phyloP scores from a whole-genome alignment of 1,140 invertebrate genomes.

The Thalassaphorura encarpata region DNA sequence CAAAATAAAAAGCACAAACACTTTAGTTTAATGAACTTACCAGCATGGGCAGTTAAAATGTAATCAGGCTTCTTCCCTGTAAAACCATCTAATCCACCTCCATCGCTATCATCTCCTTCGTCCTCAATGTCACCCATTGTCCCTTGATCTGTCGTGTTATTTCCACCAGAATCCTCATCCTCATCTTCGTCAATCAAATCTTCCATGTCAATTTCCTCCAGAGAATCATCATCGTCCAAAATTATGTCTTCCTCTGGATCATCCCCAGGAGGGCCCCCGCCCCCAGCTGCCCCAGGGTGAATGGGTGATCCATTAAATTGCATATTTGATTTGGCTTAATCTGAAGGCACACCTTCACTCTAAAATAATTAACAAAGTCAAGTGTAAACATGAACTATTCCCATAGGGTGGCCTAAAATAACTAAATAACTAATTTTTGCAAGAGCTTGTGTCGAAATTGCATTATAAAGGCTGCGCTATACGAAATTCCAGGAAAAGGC shows the following conservation, averaged over 20 bases:
- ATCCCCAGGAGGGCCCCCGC: no score
- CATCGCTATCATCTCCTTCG: constrained; percentile 21
- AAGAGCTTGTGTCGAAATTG: no score
- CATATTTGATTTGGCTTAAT: no score
- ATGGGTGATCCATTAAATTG: no score
- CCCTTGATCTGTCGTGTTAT: constrained; percentile 37
- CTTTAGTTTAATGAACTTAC: neutral
- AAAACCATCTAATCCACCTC: constrained; percentile 21
- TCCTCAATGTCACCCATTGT: constrained; percentile 30
- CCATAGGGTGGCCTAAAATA: neutral
- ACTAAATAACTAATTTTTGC: neutral
- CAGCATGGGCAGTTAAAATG: constrained; percentile 25
- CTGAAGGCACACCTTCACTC: no score
- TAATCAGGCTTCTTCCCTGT: constrained; percentile 24
- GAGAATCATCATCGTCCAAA: constrained; percentile 9
- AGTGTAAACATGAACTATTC: no score
- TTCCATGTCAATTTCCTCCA: constrained; percentile 27
- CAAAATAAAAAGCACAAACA: neutral
- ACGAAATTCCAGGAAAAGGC: no score
- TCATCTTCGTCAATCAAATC: constrained; percentile 36
- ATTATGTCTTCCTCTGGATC: no score
- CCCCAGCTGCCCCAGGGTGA: no score
- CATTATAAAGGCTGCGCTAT: no score
- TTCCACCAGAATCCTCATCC: constrained; percentile 31
- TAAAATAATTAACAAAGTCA: no score